Conservation (phyloP, 1,140 invertebrate genomes). For the Trachelipus rathkii region DNA sequence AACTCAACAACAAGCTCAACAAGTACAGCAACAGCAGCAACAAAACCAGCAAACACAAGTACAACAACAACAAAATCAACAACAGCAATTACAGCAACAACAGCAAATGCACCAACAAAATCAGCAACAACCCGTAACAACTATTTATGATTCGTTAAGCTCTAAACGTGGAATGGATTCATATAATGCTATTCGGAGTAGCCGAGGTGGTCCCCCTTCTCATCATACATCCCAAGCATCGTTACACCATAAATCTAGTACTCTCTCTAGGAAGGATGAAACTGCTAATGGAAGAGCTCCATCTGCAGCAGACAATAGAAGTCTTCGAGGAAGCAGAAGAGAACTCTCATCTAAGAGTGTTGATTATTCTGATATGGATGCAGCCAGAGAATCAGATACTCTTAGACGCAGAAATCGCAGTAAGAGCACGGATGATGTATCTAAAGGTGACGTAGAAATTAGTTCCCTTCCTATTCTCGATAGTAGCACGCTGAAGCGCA, state of each 20-base stretch:
- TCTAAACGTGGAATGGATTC: slow-evolving; percentile 50
- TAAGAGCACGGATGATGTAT: slow-evolving; percentile 76
- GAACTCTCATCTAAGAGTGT: slow-evolving; percentile 60
- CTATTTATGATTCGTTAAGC: slow-evolving; percentile 26
- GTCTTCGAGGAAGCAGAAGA: slow-evolving; percentile 35
- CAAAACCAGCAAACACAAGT: slow-evolving; percentile 22
- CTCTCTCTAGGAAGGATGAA: slow-evolving; percentile 37
- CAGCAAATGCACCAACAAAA: slow-evolving; percentile 25
- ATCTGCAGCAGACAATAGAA: slow-evolving; percentile 51
- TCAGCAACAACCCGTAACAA: slow-evolving; percentile 22
- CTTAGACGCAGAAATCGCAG: slow-evolving; percentile 59
- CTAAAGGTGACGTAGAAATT: slow-evolving; percentile 42
- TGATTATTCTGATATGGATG: slow-evolving; percentile 66
- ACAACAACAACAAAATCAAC: slow-evolving; percentile 28
- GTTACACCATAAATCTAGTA: slow-evolving; percentile 39
- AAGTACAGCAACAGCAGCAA: slow-evolving; percentile 21
- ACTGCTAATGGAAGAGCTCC: slow-evolving; percentile 46
- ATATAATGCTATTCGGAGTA: slow-evolving; percentile 47
- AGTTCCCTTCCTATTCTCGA: slow-evolving; percentile 52
- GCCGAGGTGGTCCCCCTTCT: slow-evolving; percentile 31
- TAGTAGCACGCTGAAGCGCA: slow-evolving; percentile 83
- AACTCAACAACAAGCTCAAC: slow-evolving; percentile 1
- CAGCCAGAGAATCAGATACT: slow-evolving; percentile 58
- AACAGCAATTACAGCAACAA: slow-evolving; percentile 24
- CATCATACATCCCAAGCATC: slow-evolving; percentile 45